Base-by-base conservation (phyloP, 2,113 vertebrate species). In the Chrysochloris asiatica region DNA sequence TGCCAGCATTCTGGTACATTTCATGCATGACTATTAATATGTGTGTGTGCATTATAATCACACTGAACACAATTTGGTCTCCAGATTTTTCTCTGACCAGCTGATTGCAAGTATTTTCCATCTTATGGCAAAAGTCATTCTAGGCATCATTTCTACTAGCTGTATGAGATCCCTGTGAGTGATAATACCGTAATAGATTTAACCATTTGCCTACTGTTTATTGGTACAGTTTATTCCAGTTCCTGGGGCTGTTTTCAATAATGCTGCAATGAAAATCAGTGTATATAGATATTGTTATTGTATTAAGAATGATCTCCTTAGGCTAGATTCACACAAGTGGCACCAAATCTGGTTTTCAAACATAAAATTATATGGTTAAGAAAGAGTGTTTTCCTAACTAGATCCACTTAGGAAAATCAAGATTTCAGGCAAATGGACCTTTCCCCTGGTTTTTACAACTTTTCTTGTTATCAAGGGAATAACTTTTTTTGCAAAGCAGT, bases 391-490 rank as follows among this genome's bases (percentile, higher is more conserved):
- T 6, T 4, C 48, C n/a, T 90, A 92, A 76, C 30, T 65, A 26
- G 48, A 56, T 52, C 22, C 91, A 87, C 50, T 38, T 45, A 82
- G 38, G 47, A 52, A 82, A 77, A 6, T 54, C 71, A 61, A 6
- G 2, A 59, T 72, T 88, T 76, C 65, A 4, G 19, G 4, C 16
- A 38, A 50, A 45, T 3, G 1, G 50, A 36, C 65, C 63, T 83
- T 30, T 33, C n/a, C 90, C 61, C n/a, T 93, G 93, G 28, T 76
- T 75, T 92, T 84, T 61, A 81, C 77, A 84, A 52, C 52, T 11
- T 56, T 21, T 19, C 6, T 6, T n/a, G n/a, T n/a, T n/a, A n/a
- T n/a, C 43, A 43, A 63, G 61, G 61, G 71, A 47, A 72, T 65
- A 47, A 22, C 30, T 45, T 83, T 45, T 83, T 88, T n/a, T 65